These are phyloP conservation scores for Batillaria attramentaria DNA, from an alignment of 1,140 invertebrate genomes.

Conservation along the genomic window DNA sequence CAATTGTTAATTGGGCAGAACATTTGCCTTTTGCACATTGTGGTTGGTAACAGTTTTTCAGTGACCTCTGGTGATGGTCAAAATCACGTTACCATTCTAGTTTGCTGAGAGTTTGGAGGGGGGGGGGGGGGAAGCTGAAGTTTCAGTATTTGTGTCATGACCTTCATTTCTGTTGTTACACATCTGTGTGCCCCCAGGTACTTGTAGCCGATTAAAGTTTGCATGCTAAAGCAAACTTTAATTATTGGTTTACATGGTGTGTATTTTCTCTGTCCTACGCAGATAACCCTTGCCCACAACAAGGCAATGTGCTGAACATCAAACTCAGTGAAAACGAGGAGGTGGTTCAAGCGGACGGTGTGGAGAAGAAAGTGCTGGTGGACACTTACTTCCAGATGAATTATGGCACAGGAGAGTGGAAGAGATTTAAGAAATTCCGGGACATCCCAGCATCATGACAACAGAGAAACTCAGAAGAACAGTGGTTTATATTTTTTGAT, in stretches of 20 bases:
- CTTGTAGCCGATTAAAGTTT: neutral
- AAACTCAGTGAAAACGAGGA: slow-evolving; percentile 91
- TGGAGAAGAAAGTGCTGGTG: slow-evolving; percentile 79
- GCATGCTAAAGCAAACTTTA: neutral
- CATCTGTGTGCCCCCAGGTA: too few relatives aligned
- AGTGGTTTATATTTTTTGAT: too few relatives aligned
- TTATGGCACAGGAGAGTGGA: slow-evolving; percentile 95
- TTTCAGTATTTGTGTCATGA: too few relatives aligned
- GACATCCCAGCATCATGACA: slow-evolving; percentile 47
- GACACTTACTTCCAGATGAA: slow-evolving; percentile 98
- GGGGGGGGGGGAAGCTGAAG: too few relatives aligned
- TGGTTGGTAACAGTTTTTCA: too few relatives aligned
- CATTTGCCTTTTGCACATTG: too few relatives aligned
- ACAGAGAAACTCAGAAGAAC: neutral
- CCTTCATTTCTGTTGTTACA: too few relatives aligned
- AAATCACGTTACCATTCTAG: too few relatives aligned
- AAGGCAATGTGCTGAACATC: slow-evolving; percentile 93
- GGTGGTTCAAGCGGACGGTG: slow-evolving; percentile 80
- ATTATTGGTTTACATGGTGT: slow-evolving; percentile 18
- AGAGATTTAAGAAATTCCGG: slow-evolving; percentile 84
- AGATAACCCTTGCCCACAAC: slow-evolving; percentile 95
- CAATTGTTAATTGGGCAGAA: too few relatives aligned
- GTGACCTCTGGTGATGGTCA: too few relatives aligned
- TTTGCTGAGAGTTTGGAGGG: too few relatives aligned
- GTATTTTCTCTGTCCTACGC: too few relatives aligned